Evolutionary conservation across 2,113 vertebrate genomes (phyloP).

Genomic region (Orcinus orca): DNA sequence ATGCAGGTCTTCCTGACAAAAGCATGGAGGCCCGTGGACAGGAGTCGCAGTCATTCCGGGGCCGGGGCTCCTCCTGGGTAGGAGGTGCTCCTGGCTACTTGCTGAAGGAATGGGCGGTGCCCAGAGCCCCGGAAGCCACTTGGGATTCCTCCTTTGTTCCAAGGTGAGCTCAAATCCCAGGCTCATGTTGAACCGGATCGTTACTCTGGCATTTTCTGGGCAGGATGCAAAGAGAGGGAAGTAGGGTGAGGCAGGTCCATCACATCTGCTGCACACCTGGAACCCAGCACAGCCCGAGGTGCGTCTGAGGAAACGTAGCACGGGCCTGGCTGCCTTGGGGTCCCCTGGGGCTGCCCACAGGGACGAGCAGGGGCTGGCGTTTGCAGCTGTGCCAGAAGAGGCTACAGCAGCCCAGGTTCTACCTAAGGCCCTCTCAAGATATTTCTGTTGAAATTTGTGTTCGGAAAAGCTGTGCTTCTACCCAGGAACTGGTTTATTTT

Average conservation of each 20-base stretch:
- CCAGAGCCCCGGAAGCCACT: neutral
- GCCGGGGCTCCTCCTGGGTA: neutral
- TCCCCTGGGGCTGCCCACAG: no score
- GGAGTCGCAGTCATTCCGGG: neutral
- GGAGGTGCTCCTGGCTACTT: neutral
- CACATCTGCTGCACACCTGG: fast-evolving
- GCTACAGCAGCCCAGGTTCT: no score
- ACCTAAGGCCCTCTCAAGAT: neutral
- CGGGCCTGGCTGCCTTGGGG: neutral
- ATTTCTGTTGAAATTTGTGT: neutral
- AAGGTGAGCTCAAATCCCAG: neutral
- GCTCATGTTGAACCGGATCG: fast-evolving
- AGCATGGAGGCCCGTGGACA: fast-evolving
- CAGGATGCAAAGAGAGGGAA: neutral
- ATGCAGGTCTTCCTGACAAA: neutral
- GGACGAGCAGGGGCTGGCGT: fast-evolving
- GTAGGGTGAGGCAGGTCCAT: no score
- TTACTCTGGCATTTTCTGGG: neutral
- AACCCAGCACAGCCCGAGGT: neutral
- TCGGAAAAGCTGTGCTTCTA: neutral
- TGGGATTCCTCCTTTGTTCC: neutral
- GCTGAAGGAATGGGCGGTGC: neutral
- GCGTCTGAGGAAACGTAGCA: fast-evolving
- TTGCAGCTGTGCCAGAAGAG: neutral
- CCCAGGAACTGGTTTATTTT: neutral